phyloP scores from a whole-genome alignment of 92 coral and sea anemone genomes.

The Paramuricea clavata region DNA sequence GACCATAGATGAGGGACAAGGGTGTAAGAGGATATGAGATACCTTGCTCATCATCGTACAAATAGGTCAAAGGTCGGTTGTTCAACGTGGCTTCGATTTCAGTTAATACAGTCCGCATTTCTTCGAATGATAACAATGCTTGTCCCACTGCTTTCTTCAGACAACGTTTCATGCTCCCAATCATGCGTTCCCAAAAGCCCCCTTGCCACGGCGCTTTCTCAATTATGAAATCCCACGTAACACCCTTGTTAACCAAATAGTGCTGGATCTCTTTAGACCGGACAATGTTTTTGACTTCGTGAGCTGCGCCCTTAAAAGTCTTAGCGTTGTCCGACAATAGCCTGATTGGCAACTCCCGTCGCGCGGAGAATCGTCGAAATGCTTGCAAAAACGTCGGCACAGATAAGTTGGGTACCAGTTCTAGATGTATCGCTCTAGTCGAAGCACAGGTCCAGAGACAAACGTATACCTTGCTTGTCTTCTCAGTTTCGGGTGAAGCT shows the following conservation, averaged over 20 bases:
- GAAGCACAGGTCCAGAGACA: not conserved
- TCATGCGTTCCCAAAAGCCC: not conserved
- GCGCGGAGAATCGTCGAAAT: not conserved
- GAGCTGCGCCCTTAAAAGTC: not conserved
- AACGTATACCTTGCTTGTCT: not conserved
- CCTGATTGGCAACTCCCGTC: not conserved
- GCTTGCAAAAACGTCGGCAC: not conserved
- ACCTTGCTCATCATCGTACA: not conserved
- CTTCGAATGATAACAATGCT: not conserved
- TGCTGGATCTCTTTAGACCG: not conserved
- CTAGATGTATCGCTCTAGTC: not conserved
- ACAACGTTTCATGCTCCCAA: not conserved
- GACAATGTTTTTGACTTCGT: not conserved
- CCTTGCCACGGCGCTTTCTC: constrained; percentile 3
- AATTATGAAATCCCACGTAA: not conserved
- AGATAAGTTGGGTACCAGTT: not conserved
- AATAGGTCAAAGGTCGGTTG: not conserved
- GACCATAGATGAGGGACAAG: not conserved
- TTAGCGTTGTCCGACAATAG: not conserved
- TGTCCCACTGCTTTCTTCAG: constrained; percentile 8
- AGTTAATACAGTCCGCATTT: not conserved
- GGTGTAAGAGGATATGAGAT: constrained; percentile 13
- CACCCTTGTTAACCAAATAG: not conserved
- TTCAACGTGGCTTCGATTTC: not conserved
- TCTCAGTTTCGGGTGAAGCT: not conserved